Evolutionary conservation across 1,140 invertebrate species (phyloP), one percentile per base, ranked within the genome.

Genomic region (Drosophila gunungcola): DNA sequence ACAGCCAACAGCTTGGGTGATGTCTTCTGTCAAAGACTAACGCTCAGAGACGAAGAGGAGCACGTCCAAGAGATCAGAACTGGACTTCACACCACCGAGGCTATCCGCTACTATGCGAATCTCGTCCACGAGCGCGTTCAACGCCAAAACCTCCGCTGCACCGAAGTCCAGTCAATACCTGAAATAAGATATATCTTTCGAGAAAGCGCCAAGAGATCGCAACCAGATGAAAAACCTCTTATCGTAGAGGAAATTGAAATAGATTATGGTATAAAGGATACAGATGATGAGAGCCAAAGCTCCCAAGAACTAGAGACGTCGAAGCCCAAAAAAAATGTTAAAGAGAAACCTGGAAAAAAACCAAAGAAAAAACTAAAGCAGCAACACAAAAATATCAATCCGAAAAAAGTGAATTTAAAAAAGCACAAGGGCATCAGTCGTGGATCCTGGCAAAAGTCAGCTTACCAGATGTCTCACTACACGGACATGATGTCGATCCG

Each of bases 371-470:
- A 75, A 16, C 0, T 9, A 3, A 38, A 12, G n/a, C 45, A 5
- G 1, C 12, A 36, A 36, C 1, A 16, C 1, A 42, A 70, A 54
- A 25, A 13, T 0, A 32, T 51, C 9, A 43, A 16, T 13, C 42
- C 27, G 9, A 21, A 16, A 4, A 36, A 16, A 3, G 3, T 11
- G 16, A 43, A 64, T 11, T 3, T 34, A 0, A 55, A 46, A 41
- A 69, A 83, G 21, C 16, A 58, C 29, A 62, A 49, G 10, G 57
- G 60, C 21, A 25, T 88, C 1, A 80, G 53, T 27, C 84, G 83
- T 1, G 83, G 83, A 1, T 42, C 76, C 2, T 88, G 83, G 84
- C 84, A 88, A 27, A 89, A 89, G 51, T 88, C 84, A 0, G 80
- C 68, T 9, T 63, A 78, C 45, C 13, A 78, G 3, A 41, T 89